Base-by-base conservation (phyloP, 92 coral and sea anemone genomes). In the Porites divaricata region DNA sequence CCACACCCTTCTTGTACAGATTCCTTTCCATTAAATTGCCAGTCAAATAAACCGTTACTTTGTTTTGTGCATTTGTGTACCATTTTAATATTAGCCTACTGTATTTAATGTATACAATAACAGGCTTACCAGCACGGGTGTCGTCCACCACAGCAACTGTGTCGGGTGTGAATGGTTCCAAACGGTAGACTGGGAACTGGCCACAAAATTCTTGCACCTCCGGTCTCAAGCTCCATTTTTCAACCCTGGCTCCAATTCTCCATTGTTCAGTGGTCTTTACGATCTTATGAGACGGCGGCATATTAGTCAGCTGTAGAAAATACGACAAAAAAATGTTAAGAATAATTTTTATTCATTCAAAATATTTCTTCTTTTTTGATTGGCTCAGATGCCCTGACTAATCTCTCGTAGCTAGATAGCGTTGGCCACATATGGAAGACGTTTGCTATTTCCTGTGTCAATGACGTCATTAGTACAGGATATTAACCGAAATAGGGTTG, bases 201-300 rank as follows among this genome's bases (percentile, higher is more conserved):
- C 83, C 83, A 78, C 83, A 78, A 56, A 78, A 78, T 22, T 78
- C 83, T 23, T 71, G 83, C 8, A 78, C 83, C 66, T 54, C 83
- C n/a, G 63, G 63, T 25, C 83, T 78, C 24, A 78, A 78, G 13
- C 50, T 62, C 15, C 19, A 11, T 63, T 78, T 78, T 70, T 78
- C 67, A 4, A 74, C 70, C 58, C 24, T 41, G 2, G 57, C 66
- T 4, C 54, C 54, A 51, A 51, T 4, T 51, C 54, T 51, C 54
- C 54, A 51, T 51, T 51, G 54, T 9, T 51, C 6, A 9, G 54
- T 63, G 6, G 67, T 63, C 21, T 63, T 63, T 19, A 19, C 67
- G 10, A 63, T 63, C 23, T 63, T 63, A 19, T 63, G 10, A 16
- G 67, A 11, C 26, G 67, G 67, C 8, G 67, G 67, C 67, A 63